Base-by-base conservation (phyloP, 2,797 vertebrate species). In the Diceros bicornis region DNA sequence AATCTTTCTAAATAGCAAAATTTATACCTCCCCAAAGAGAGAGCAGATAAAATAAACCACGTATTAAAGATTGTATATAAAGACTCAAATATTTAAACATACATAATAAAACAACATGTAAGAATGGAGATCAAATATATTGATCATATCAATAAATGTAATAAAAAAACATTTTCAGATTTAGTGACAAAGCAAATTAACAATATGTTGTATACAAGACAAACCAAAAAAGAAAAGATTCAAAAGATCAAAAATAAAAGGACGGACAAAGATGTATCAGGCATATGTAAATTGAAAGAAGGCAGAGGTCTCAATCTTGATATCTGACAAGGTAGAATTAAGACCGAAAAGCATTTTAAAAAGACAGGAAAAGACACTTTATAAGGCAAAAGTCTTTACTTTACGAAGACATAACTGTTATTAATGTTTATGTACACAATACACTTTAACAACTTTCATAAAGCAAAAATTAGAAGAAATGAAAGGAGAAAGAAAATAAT, bases 181-280 rank as follows among this genome's bases (percentile, higher is more conserved):
- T 44, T 52, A 27, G 12, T 55, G 91, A 20, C 17, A 18, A 91
- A 75, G 52, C 6, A 74, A 86, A 86, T 61, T 81, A 94, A 74
- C 6, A 81, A 41, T 85, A 21, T 81, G 50, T 64, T 75, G 20
- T 59, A n/a, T 81, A 18, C 21, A 66, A 79, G 91, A 81, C 29
- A 84, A 89, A 78, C 55, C 14, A 55, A 57, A 91, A 62, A 5
- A 29, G n/a, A 29, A 92, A 82, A 62, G 11, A 83, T 66, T 21
- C 44, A 72, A 78, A 72, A 72, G 3, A 17, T 72, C 75, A 75
- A 68, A 81, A 68, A 87, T 81, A 34, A 87, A 94, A 94, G 32
- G 6, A 50, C 61, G 52, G 20, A 62, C n/a, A 94, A 91, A 75
- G 41, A 41, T 72, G 44, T 18, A 44, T 50, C 16, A 68, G 21